Percentiles rank a stretch among this genome's conserved stretches.
Evolutionary conservation across 2,113 vertebrate genomes (phyloP).

Genomic region (Bucco capensis): DNA sequence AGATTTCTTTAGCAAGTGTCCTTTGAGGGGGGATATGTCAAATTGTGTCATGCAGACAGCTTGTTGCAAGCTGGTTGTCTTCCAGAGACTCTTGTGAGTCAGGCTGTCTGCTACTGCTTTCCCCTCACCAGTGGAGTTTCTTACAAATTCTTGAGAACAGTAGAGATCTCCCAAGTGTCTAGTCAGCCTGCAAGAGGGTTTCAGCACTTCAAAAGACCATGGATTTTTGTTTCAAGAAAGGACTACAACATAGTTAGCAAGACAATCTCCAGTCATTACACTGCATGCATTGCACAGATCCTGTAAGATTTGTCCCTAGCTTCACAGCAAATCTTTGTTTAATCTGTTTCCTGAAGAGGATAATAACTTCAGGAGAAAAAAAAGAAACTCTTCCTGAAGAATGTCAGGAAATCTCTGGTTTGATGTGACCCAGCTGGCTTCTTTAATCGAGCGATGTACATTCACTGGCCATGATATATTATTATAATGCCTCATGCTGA

Average conservation of each 20-base stretch:
- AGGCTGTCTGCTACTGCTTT: conserved; percentile 1
- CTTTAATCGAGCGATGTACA: background rate
- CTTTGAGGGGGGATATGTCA: background rate
- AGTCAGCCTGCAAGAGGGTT: background rate
- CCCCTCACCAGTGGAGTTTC: background rate
- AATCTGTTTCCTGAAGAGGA: conserved; percentile 11
- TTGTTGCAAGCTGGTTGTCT: background rate
- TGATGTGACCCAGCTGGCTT: background rate
- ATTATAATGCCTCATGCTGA: background rate
- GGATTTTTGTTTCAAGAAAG: background rate
- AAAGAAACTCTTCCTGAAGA: conserved; percentile 9
- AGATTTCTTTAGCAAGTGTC: background rate
- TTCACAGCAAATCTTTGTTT: conserved; percentile 18
- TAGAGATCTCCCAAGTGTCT: background rate
- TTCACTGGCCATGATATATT: background rate
- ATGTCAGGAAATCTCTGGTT: conserved; percentile 20
- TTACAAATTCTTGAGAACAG: background rate
- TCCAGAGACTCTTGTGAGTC: background rate
- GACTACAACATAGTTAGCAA: background rate
- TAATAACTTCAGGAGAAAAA: background rate
- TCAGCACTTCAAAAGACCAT: background rate
- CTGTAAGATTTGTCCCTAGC: conserved; percentile 1
- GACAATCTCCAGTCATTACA: background rate
- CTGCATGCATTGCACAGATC: background rate
- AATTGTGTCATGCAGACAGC: background rate